These are phyloP conservation scores for Tholera decimalis DNA, from an alignment of 2,888 invertebrate genomes.

Conservation along the genomic window DNA sequence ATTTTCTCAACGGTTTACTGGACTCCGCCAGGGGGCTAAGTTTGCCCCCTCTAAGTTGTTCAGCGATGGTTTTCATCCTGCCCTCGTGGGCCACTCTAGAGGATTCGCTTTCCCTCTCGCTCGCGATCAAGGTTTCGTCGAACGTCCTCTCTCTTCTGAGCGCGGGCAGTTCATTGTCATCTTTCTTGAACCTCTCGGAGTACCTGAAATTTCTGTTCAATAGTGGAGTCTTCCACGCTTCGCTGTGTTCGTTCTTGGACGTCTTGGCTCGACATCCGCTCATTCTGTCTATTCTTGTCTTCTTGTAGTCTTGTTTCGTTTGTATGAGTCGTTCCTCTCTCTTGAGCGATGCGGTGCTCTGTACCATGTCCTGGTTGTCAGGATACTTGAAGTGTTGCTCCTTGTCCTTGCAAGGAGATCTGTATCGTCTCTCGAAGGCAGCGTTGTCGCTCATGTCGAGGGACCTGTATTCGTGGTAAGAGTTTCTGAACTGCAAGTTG, in stretches of 20 bases:
- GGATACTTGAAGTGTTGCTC: slow-evolving; percentile 86
- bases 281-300: slow-evolving; percentile 87
- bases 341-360: slow-evolving; percentile 83
- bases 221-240: slow-evolving; percentile 88
- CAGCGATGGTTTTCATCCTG: slow-evolving; percentile 80
- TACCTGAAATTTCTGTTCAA: slow-evolving; percentile 87
- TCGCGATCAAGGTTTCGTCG: slow-evolving; percentile 84
- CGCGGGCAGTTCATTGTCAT: slow-evolving; percentile 80
- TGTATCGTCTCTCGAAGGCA: slow-evolving; percentile 85
- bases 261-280: slow-evolving; percentile 89
- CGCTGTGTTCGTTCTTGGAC: slow-evolving; percentile 84
- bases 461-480: slow-evolving; percentile 83
- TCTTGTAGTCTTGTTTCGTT: slow-evolving; percentile 87
- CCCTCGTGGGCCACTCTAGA: slow-evolving; percentile 80
- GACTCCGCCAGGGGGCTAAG: slow-evolving; percentile 79
- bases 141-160: slow-evolving; percentile 90
- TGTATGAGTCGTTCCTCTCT: slow-evolving; percentile 89
- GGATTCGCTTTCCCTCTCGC: slow-evolving; percentile 81
- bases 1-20: slow-evolving; percentile 88
- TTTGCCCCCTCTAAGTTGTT: slow-evolving; percentile 79
- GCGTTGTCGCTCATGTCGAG: slow-evolving; percentile 81
- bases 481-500: slow-evolving; percentile 78
- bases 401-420: slow-evolving; percentile 86
- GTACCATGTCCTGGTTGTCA: slow-evolving; percentile 85
- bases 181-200: slow-evolving; percentile 88